Evolutionary conservation across 2,888 invertebrate species (phyloP).

Genomic region (Caenorhabditis drosophilae): DNA sequence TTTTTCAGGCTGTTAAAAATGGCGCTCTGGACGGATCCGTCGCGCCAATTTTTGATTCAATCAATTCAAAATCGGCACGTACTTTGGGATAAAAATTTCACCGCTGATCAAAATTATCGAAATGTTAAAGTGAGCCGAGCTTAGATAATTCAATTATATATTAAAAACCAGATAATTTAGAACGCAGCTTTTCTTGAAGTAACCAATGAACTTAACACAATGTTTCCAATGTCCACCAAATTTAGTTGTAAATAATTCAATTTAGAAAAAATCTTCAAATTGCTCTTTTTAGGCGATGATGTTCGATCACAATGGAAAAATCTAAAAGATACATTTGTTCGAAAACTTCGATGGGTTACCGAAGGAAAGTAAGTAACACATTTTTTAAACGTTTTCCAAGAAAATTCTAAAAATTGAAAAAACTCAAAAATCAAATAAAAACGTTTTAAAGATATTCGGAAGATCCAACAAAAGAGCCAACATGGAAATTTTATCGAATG

Average conservation of each 20-base stretch:
- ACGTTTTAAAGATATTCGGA: constrained; percentile 38
- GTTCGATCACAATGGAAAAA: constrained; percentile 57
- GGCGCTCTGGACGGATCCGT: constrained; percentile 54
- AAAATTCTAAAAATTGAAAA: constrained; percentile 1
- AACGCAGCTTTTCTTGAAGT: constrained; percentile 12
- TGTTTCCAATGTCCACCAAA: constrained; percentile 14
- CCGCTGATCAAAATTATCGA: constrained; percentile 16
- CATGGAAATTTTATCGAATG: constrained; percentile 57
- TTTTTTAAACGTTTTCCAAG: not conserved
- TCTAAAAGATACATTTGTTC: constrained; percentile 54
- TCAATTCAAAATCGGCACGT: constrained; percentile 28
- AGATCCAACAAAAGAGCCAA: constrained; percentile 51
- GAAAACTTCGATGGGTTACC: constrained; percentile 52
- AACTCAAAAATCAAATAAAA: too few species aligned
- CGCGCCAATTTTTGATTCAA: constrained; percentile 43
- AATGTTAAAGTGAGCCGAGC: constrained; percentile 12
- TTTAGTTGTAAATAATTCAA: constrained; percentile 11
- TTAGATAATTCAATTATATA: not conserved
- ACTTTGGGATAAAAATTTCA: constrained; percentile 25
- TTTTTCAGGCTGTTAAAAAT: constrained; percentile 39
- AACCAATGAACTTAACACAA: constrained; percentile 11
- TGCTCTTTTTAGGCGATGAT: constrained; percentile 40
- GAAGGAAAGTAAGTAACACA: constrained; percentile 45
- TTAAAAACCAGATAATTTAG: constrained; percentile 4
- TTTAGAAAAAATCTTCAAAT: not conserved